Percentiles rank a stretch among this genome's conserved stretches.
Conservation (phyloP, 2,113 vertebrate species). For the Heterocephalus glaber region DNA sequence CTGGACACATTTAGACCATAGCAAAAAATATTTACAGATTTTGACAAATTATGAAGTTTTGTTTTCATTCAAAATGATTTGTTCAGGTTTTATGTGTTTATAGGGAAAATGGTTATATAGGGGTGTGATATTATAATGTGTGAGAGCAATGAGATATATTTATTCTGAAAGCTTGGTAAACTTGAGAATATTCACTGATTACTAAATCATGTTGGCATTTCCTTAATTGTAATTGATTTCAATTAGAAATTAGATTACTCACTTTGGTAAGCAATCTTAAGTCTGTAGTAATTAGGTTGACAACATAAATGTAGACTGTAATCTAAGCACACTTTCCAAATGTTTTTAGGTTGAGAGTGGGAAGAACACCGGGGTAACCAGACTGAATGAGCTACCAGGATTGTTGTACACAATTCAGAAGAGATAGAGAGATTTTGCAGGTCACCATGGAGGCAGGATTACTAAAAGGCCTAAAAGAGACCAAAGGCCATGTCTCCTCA, state of each 20-base stretch:
- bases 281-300: neutral
- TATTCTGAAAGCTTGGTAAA: neutral
- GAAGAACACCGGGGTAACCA: neutral
- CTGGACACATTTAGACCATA: neutral
- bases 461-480: neutral
- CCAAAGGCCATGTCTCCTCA: neutral
- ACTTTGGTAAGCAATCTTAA: neutral
- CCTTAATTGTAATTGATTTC: neutral
- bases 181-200: neutral
- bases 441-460: neutral
- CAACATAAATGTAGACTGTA: fast-evolving
- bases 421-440: neutral
- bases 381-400: neutral
- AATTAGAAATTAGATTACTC: neutral
- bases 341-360: neutral
- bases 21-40: neutral
- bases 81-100: neutral
- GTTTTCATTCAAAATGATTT: neutral
- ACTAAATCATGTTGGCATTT: neutral
- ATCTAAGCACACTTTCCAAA: neutral
- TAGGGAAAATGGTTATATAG: neutral
- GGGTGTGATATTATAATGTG: neutral
- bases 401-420: neutral
- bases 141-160: neutral
- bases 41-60: neutral